Base-by-base conservation (phyloP, 2,113 vertebrate genomes). In the Otolemur garnettii region DNA sequence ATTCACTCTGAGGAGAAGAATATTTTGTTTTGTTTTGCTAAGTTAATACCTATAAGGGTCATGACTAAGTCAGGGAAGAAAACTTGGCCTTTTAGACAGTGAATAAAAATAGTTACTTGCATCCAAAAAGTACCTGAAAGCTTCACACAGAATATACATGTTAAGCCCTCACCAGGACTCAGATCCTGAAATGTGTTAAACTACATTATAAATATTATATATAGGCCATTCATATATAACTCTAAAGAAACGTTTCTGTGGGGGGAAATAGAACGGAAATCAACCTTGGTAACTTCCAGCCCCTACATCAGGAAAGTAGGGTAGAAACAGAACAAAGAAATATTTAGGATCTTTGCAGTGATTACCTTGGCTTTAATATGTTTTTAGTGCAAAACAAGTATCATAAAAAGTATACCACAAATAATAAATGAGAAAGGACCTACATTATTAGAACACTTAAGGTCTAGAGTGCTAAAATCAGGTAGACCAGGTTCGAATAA, bases 371-470 rank as follows among this genome's bases (percentile, higher is more conserved):
- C 22, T 90, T 72, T 84, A 71, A 53, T 26, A 42, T 87, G 45
- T 85, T 86, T 86, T 80, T 78, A 83, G 53, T 69, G 12, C 71
- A 91, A 96, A 95, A 92, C 26, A 83, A 96, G 18, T 14, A 91
- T 22, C 38, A 87, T 66, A 90, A 95, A 95, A 95, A 77, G 75
- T 88, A 66, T 35, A 87, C 4, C 12, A 80, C n/a, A 53, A 82
- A 64, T 33, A 84, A 87, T 60, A 28, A 42, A n/a, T 55, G 57
- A 82, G 24, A 78, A 80, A 86, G 8, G 12, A n/a, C 19, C 55
- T 86, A 60, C 24, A 60, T 35, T 60, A 87, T 35, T 60, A 87
- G 71, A 53, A 77, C 1, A 2, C n/a, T 80, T 59, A 55, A 77
- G 14, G 21, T 68, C 38, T 64, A 26, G 79, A 74, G n/a, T 53